phyloP scores from a whole-genome alignment of 2,888 invertebrate genomes.

The Sarcophaga caerulescens region DNA sequence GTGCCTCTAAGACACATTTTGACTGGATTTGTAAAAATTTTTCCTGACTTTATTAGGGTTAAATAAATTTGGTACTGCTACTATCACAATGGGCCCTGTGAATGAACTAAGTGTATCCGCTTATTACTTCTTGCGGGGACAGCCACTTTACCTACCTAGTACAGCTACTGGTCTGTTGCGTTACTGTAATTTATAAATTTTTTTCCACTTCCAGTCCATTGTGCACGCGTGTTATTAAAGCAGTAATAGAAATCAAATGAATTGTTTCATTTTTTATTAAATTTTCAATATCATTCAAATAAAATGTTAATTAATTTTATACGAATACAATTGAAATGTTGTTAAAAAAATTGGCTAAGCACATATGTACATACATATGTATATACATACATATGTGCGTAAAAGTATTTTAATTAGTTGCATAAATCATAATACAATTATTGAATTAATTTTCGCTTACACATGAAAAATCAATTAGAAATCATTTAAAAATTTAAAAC shows the following conservation, averaged over 20 bases:
- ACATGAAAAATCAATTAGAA: neutral
- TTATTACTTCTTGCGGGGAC: too few species aligned
- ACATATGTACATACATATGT: too few species aligned
- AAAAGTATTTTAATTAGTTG: constrained; percentile 39
- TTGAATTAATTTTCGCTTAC: constrained; percentile 18
- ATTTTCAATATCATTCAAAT: constrained; percentile 24
- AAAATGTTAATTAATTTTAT: constrained; percentile 55
- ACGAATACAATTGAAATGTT: constrained; percentile 39
- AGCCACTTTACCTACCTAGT: too few species aligned
- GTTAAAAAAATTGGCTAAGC: neutral
- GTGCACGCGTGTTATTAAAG: neutral
- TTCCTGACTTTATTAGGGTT: too few species aligned
- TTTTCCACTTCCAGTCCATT: neutral
- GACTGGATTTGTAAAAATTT: too few species aligned
- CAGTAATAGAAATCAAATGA: constrained; percentile 22
- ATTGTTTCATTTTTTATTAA: neutral
- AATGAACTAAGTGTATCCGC: too few species aligned
- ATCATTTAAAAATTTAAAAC: constrained; percentile 45
- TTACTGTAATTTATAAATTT: too few species aligned
- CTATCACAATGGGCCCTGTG: too few species aligned
- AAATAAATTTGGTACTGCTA: too few species aligned
- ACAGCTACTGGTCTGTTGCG: too few species aligned
- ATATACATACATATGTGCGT: neutral
- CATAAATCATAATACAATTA: constrained; percentile 54
- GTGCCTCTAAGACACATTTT: too few species aligned